A percentile compares a stretch with the other conserved stretches of the same genome.
Evolutionary conservation across 2,888 invertebrate species (phyloP).

Genomic region (Chorisops tibialis): DNA sequence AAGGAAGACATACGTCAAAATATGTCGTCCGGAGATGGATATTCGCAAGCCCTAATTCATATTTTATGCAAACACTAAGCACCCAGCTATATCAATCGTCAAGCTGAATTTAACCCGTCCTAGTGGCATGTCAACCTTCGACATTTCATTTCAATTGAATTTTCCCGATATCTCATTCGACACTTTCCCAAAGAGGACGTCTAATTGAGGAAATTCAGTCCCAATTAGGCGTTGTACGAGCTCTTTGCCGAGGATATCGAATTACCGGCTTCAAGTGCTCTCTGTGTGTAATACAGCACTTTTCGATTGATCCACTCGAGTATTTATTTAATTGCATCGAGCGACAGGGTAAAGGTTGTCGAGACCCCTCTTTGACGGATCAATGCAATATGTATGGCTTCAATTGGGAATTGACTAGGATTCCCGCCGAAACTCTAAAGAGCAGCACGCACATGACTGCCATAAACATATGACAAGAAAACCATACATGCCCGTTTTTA

Average conservation of each 20-base stretch:
- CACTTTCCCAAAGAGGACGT: background rate
- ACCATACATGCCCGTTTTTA: too few relatives aligned
- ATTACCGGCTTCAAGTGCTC: conserved; percentile 16
- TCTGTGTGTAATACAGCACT: background rate
- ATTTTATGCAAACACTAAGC: too few relatives aligned
- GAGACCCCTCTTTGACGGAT: conserved; percentile 1
- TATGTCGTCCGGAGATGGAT: too few relatives aligned
- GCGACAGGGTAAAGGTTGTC: background rate
- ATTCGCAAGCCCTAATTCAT: too few relatives aligned
- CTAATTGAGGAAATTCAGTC: conserved; percentile 13
- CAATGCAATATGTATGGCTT: background rate
- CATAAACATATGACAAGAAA: too few relatives aligned
- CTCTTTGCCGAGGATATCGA: conserved; percentile 8
- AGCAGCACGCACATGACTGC: too few relatives aligned
- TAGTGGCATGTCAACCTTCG: too few relatives aligned
- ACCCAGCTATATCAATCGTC: too few relatives aligned
- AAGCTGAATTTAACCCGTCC: too few relatives aligned
- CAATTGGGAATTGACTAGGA: too few relatives aligned
- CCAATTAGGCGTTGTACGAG: conserved; percentile 15
- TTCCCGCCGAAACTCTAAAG: too few relatives aligned
- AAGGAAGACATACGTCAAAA: too few relatives aligned
- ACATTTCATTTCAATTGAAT: background rate
- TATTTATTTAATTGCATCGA: conserved; percentile 10
- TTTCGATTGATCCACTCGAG: conserved; percentile 9
- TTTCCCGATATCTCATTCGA: conserved; percentile 3